These are phyloP conservation scores for Sycobia sp. DNA, from an alignment of 1,140 invertebrate species.

Conservation along the genomic window DNA sequence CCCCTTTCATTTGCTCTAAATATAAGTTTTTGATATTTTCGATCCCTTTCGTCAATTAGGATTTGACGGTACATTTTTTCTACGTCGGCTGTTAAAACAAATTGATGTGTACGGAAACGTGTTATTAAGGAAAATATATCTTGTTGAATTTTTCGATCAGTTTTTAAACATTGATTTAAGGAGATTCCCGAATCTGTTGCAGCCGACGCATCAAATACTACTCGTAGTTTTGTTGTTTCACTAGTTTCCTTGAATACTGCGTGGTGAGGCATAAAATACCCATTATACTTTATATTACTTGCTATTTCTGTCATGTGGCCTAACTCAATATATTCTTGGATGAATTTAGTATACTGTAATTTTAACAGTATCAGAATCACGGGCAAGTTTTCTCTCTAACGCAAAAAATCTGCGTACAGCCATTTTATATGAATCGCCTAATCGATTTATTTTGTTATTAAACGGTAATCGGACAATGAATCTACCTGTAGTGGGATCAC, in stretches of 20 bases:
- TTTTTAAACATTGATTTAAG: neutral
- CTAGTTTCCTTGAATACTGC: neutral
- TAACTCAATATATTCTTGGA: neutral
- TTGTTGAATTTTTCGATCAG: neutral
- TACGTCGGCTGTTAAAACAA: neutral
- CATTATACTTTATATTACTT: neutral
- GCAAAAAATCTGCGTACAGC: neutral
- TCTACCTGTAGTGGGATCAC: neutral
- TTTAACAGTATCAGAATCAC: neutral
- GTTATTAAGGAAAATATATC: neutral
- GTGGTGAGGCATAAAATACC: neutral
- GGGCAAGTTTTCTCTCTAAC: neutral
- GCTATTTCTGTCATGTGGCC: neutral
- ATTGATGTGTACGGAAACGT: neutral
- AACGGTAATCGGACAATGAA: neutral
- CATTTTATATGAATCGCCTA: no score
- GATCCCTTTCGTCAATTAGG: neutral
- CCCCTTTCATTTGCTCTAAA: neutral
- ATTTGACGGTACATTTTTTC: neutral
- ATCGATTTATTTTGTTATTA: neutral
- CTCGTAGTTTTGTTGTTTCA: neutral
- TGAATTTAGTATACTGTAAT: neutral
- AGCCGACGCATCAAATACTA: conserved; percentile 1
- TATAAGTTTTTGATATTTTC: neutral
- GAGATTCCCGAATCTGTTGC: neutral